Evolutionary conservation across 2,888 invertebrate species (phyloP).

Genomic region (Phytoseiulus persimilis): DNA sequence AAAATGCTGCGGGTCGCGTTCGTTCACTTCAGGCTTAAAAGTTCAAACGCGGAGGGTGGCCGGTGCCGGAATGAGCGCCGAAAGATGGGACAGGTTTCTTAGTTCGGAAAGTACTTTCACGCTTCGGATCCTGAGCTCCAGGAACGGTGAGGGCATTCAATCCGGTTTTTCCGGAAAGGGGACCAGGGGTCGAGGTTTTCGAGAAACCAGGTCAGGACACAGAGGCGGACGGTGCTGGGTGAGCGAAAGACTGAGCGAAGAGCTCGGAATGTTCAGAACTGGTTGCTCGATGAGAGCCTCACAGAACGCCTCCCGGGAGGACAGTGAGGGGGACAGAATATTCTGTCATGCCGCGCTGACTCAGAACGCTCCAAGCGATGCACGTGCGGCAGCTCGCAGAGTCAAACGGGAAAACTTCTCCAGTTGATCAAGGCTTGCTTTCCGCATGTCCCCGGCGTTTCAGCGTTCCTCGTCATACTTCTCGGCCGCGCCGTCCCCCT

Average conservation of each 20-base stretch:
- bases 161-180: neutral
- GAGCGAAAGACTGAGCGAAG: neutral
- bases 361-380: too few species aligned
- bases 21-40: neutral
- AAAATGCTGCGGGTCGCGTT: neutral
- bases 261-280: neutral
- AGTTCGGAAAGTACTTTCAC: neutral
- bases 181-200: neutral
- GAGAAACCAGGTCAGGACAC: neutral
- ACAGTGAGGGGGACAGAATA: too few species aligned
- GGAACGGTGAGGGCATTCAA: neutral
- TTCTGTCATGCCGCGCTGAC: too few species aligned
- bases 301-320: too few species aligned
- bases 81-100: neutral
- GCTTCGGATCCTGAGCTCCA: neutral
- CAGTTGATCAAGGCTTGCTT: neutral
- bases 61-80: neutral
- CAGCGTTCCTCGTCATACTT: neutral
- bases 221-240: neutral
- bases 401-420: neutral
- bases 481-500: neutral
- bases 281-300: too few species aligned
- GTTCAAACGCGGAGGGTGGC: neutral
- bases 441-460: neutral
- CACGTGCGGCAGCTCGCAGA: too few species aligned